Percentiles rank a stretch among this genome's conserved stretches.
Evolutionary conservation across 1,140 invertebrate genomes (phyloP).

Genomic region (Calliopsis andreniformis): DNA sequence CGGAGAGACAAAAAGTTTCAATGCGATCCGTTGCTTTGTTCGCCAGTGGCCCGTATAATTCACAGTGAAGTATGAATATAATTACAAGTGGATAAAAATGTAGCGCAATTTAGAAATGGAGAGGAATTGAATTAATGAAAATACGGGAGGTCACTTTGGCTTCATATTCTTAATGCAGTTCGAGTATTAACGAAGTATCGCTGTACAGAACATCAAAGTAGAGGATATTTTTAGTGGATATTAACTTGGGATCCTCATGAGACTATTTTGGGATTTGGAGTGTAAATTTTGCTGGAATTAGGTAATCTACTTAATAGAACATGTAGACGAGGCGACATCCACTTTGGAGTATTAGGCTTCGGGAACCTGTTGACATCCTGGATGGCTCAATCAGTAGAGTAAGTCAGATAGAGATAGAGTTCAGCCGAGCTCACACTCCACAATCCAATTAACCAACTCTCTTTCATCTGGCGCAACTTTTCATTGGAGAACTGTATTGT

Average conservation of each 20-base stretch:
- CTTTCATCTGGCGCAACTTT: no score
- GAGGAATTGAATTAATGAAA: conserved; percentile 19
- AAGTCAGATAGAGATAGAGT: no score
- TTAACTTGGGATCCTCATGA: not conserved
- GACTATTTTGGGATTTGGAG: not conserved
- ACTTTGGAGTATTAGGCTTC: no score
- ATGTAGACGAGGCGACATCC: no score
- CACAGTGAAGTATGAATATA: conserved; percentile 16
- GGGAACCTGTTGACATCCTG: no score
- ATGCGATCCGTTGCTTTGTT: not conserved
- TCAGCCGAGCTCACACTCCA: no score
- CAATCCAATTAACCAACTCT: no score
- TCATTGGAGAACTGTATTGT: no score
- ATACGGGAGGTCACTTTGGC: not conserved
- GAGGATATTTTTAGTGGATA: not conserved
- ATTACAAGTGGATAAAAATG: conserved; percentile 4
- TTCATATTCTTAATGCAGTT: conserved; percentile 9
- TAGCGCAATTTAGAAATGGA: conserved; percentile 4
- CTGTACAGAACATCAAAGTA: not conserved
- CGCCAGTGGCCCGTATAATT: not conserved
- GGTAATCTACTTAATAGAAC: no score
- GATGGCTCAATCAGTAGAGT: no score
- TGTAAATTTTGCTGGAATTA: not conserved
- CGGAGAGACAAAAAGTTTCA: not conserved
- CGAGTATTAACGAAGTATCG: conserved; percentile 23